These are phyloP conservation scores for Caenorhabditis inopinata DNA, from an alignment of 1,140 invertebrate species.

Conservation along the genomic window DNA sequence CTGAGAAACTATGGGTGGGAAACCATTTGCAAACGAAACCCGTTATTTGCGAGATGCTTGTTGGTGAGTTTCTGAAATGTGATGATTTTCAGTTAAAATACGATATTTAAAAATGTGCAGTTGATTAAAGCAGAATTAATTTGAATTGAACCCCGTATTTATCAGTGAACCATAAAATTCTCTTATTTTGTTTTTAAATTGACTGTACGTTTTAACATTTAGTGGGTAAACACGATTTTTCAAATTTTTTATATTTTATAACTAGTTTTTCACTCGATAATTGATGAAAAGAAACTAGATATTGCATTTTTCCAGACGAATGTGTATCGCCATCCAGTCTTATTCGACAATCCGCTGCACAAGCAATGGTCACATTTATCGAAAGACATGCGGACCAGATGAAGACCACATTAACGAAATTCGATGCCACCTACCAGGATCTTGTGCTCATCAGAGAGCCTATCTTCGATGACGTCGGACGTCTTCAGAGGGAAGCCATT, in stretches of 20 bases:
- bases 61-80: neutral
- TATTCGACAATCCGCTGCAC: slow-evolving; percentile 34
- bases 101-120: no score
- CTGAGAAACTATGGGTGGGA: neutral
- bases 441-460: slow-evolving; percentile 20
- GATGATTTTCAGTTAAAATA: no score
- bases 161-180: no score
- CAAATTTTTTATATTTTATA: no score
- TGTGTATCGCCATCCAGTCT: slow-evolving; percentile 38
- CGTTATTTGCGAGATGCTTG: slow-evolving; percentile 19
- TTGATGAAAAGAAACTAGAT: no score
- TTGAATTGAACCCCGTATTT: no score
- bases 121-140: no score
- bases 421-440: slow-evolving; percentile 35
- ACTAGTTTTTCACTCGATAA: no score
- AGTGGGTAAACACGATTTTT: no score
- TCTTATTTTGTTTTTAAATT: no score
- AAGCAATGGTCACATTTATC: slow-evolving; percentile 17
- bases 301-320: no score
- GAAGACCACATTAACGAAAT: neutral
- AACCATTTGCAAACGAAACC: slow-evolving; percentile 34
- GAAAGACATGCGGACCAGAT: neutral
- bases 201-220: no score
- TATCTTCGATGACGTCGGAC: slow-evolving; percentile 41
- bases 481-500: slow-evolving; percentile 37